Conservation (phyloP, 1,140 invertebrate species). For the Drosophila grimshawi region DNA sequence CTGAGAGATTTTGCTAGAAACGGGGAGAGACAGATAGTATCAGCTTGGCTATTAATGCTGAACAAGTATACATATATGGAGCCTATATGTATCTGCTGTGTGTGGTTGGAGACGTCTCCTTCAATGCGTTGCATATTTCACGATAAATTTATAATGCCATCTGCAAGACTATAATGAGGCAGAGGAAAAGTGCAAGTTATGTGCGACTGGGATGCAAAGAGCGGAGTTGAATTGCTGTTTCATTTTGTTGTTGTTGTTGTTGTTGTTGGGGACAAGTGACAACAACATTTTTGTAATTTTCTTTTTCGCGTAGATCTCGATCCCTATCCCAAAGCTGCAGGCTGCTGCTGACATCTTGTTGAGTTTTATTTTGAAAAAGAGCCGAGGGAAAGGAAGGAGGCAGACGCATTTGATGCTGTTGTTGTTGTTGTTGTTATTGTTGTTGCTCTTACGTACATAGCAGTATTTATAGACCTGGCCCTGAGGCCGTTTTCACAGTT, state of each 20-base stretch:
- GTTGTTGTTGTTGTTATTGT: conserved; percentile 5
- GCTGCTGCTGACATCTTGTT: conserved; percentile 30
- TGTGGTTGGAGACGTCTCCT: too few relatives aligned
- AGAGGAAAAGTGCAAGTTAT: conserved; percentile 4
- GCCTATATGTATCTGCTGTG: background rate
- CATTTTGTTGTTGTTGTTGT: conserved; percentile 12
- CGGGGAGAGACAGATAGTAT: too few relatives aligned
- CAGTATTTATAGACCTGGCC: conserved; percentile 61
- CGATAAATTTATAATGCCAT: too few relatives aligned
- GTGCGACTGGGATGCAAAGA: background rate
- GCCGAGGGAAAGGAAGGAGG: background rate
- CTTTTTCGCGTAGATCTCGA: conserved; percentile 41
- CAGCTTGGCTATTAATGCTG: too few relatives aligned
- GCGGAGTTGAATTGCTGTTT: too few relatives aligned
- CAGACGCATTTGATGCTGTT: conserved; percentile 31
- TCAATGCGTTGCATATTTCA: too few relatives aligned
- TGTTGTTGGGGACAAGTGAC: conserved; percentile 35
- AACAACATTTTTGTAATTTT: conserved; percentile 24
- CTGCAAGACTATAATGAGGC: background rate
- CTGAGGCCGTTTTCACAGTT: conserved; percentile 71
- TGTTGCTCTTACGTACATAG: background rate
- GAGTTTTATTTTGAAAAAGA: conserved; percentile 30
- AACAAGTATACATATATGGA: background rate
- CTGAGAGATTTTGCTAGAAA: too few relatives aligned
- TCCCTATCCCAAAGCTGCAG: conserved; percentile 3